Evolutionary conservation across 1,140 invertebrate species (phyloP), one percentile per base, ranked within the genome.

Genomic region (Achatina immaculata): DNA sequence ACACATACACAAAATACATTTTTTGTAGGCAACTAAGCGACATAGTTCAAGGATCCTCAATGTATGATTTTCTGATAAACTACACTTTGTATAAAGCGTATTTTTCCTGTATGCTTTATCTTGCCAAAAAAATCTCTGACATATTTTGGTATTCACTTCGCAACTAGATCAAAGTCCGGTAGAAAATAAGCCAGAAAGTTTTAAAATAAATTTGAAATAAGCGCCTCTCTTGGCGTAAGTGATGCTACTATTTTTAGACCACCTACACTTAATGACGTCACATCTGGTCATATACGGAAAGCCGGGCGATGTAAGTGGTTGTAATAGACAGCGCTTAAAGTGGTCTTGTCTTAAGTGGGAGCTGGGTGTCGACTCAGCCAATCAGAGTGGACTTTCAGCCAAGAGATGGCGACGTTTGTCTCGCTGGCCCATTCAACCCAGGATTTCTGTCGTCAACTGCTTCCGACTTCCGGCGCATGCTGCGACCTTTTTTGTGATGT

Each of bases 381-480:
- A 55, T 55, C 16, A 55, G 48, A 55, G 48, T 14, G 48, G 21
- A 55, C 48, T 55, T 14, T 14, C 24, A 55, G 48, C 40, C 69
- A 28, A 14, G 36, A 42, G 42, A 42, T 73, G 38, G 42, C 69
- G 42, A 42, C 69, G 21, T 28, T 73, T 42, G 69, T 73, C 69
- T 73, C n/a, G 16, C 9, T 42, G 11, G n/a, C 9, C 36, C 69
- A 73, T 68, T 31, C 65, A 68, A 68, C 65, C n/a, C 65, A 68
- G 65, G 65, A 68, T 34, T 68, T 40, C 65, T 40, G 65, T 68
- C 65, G 31, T 68, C 65, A 68, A 68, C 31, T 7, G 65, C 34
- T 36, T 55, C 48, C 48, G 65, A 68, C n/a, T 68, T 68, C 65
- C 65, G 11, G 65, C 34, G 65, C 11, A 24, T 34, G 9, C 24